These are phyloP conservation scores for Tethya wilhelma DNA, from an alignment of 37 sponge, comb jelly and placozoan species.

Conservation along the genomic window DNA sequence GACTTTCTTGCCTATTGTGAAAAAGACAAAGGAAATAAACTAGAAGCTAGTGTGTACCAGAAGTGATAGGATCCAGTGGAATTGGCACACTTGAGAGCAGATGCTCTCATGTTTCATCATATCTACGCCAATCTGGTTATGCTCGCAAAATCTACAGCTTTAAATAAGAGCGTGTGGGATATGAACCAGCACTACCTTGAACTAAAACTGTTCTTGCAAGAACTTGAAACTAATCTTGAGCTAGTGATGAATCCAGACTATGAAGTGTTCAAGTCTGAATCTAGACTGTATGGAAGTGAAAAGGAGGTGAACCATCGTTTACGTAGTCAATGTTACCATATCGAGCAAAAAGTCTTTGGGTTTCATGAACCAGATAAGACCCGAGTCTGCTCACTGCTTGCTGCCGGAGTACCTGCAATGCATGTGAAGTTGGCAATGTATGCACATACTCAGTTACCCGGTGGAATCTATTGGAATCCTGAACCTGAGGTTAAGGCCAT, in stretches of 20 bases:
- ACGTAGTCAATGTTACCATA: not conserved
- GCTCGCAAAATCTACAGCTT: conserved; percentile 22
- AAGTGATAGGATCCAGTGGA: conserved; percentile 13
- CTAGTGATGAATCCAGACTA: too few relatives aligned
- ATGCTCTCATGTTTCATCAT: conserved; percentile 52
- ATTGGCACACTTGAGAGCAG: conserved; percentile 24
- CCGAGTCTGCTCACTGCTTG: conserved; percentile 12
- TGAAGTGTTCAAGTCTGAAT: conserved; percentile 44
- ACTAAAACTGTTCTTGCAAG: conserved; percentile 21
- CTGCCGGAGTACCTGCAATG: conserved; percentile 12
- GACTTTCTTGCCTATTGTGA: conserved; percentile 37
- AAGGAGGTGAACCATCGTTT: conserved; percentile 12
- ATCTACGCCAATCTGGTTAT: conserved; percentile 40
- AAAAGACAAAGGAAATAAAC: conserved; percentile 27
- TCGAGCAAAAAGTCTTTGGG: not conserved
- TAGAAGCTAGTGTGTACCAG: conserved; percentile 15
- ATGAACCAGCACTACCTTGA: conserved; percentile 54
- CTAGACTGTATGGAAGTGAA: conserved; percentile 23
- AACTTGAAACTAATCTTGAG: not conserved
- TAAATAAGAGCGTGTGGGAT: conserved; percentile 31
- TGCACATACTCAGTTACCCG: conserved; percentile 21
- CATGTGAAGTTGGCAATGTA: conserved; percentile 6
- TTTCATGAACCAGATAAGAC: not conserved
- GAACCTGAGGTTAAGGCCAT: not conserved
- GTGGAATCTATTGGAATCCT: conserved; percentile 44